These are phyloP conservation scores for Phaonia tiefii DNA, from an alignment of 2,888 invertebrate species.

Conservation along the genomic window DNA sequence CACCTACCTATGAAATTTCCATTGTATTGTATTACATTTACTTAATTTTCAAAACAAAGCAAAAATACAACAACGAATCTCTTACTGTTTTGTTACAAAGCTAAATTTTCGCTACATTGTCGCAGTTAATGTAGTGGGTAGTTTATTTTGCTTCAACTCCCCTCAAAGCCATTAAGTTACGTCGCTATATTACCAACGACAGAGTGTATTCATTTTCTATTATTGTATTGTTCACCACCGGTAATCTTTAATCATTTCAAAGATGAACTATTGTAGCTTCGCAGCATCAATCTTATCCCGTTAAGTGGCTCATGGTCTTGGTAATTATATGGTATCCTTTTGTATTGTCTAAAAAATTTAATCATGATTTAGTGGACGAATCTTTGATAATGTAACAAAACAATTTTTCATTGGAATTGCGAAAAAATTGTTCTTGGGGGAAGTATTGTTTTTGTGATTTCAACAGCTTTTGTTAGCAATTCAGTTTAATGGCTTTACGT, in stretches of 20 bases:
- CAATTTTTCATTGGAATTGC: slow-evolving; percentile 40
- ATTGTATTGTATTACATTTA: slow-evolving; percentile 43
- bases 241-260: slow-evolving; percentile 47
- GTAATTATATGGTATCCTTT: slow-evolving; percentile 61
- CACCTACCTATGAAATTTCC: slow-evolving; percentile 44
- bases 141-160: slow-evolving; percentile 43
- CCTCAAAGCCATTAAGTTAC: background rate
- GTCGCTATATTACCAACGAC: background rate
- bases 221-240: no score
- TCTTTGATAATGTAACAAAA: slow-evolving; percentile 29
- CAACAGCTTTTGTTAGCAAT: background rate
- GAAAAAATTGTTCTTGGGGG: slow-evolving; percentile 2
- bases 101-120: slow-evolving; percentile 18
- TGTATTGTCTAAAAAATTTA: slow-evolving; percentile 35
- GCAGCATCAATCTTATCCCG: slow-evolving; percentile 29
- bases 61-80: slow-evolving; percentile 15
- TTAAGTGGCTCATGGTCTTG: background rate
- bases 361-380: slow-evolving; percentile 39
- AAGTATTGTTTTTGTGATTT: no score
- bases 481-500: slow-evolving; percentile 30
- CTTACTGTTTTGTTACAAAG: slow-evolving; percentile 8
- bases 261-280: slow-evolving; percentile 11
- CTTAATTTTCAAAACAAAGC: slow-evolving; percentile 34
- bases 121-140: slow-evolving; percentile 39
- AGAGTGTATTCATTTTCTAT: slow-evolving; percentile 35